phyloP scores from a whole-genome alignment of 2,113 vertebrate species.

The Phyllopteryx taeniolatus region DNA sequence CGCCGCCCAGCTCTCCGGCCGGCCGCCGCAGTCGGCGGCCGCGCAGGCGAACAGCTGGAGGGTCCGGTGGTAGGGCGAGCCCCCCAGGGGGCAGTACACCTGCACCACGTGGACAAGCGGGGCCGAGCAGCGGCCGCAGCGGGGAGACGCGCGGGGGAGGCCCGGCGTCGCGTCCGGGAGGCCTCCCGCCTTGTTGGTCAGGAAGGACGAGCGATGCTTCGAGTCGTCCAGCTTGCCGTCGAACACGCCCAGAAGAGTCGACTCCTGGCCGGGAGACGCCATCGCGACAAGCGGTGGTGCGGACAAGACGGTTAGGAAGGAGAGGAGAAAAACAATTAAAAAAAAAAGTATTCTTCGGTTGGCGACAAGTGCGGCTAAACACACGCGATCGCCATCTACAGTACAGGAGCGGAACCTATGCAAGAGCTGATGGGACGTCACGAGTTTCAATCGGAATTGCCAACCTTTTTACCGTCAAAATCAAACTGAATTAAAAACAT shows the following conservation, averaged over 20 bases:
- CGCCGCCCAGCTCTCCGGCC: conserved; percentile 39
- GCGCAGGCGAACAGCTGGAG: conserved; percentile 61
- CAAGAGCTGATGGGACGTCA: too few relatives aligned
- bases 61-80: conserved; percentile 48
- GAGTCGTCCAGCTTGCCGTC: conserved; percentile 54
- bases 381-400: not conserved
- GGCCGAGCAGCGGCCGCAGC: conserved; percentile 38
- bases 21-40: conserved; percentile 26
- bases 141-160: not conserved
- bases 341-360: too few relatives aligned
- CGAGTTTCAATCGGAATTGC: too few relatives aligned
- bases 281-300: conserved; percentile 18
- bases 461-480: too few relatives aligned
- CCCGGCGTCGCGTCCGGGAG: conserved; percentile 36
- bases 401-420: not conserved
- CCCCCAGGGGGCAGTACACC: conserved; percentile 60
- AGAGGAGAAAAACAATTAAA: too few relatives aligned
- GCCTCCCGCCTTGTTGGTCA: conserved; percentile 70
- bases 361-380: too few relatives aligned
- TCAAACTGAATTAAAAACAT: too few relatives aligned
- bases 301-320: not conserved
- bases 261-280: conserved; percentile 8
- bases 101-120: conserved; percentile 44
- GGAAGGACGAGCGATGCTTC: conserved; percentile 16
- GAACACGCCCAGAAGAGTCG: conserved; percentile 55